Evolutionary conservation across 2,113 vertebrate species (phyloP).

Genomic region (Artemisiospiza belli): DNA sequence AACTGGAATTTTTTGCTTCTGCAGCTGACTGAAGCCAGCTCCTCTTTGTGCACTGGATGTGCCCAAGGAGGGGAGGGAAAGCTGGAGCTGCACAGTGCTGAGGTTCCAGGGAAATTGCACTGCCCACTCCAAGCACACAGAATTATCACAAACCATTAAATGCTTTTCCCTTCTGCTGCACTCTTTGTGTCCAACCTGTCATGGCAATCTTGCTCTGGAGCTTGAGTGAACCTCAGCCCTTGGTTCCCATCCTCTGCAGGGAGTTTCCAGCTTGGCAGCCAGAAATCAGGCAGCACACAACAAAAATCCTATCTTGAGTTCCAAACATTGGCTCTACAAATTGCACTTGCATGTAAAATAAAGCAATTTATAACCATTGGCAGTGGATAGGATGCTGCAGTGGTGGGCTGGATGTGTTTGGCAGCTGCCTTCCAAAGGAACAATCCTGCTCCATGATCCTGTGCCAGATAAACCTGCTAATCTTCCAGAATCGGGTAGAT

Average conservation of each 20-base stretch:
- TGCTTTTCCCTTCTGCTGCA: neutral
- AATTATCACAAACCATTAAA: neutral
- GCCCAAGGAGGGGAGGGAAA: neutral
- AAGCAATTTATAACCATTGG: neutral
- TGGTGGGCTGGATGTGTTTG: neutral
- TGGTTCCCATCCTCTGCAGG: neutral
- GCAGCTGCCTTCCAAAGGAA: neutral
- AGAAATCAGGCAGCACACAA: neutral
- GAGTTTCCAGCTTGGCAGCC: neutral
- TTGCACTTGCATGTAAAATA: neutral
- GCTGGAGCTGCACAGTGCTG: neutral
- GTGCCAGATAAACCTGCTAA: neutral
- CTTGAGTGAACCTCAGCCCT: neutral
- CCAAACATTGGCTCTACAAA: neutral
- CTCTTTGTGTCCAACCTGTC: neutral
- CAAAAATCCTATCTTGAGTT: neutral
- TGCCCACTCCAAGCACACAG: neutral
- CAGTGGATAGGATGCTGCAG: neutral
- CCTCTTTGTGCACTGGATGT: rapidly evolving
- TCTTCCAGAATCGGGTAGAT: neutral
- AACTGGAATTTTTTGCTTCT: neutral
- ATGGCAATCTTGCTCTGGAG: neutral
- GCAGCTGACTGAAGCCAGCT: neutral
- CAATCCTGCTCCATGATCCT: neutral
- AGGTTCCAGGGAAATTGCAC: neutral